Conservation (phyloP, 2,113 vertebrate genomes). For the Amphiprion ocellaris region DNA sequence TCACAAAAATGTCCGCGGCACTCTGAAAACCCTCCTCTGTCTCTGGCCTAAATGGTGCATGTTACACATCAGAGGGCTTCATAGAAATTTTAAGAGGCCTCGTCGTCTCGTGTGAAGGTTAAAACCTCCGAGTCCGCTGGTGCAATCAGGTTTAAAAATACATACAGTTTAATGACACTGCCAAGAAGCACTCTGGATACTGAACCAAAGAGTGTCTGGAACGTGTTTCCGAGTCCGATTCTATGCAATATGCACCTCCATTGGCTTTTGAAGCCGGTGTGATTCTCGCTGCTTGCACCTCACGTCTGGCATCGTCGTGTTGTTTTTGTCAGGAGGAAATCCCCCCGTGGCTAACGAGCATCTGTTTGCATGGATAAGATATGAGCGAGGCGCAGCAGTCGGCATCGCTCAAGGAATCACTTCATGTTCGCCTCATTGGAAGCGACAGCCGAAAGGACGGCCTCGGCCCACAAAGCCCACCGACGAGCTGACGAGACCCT, state of each 20-base stretch:
- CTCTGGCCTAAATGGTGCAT: conserved; percentile 8
- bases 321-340: conserved; percentile 42
- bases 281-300: conserved; percentile 17
- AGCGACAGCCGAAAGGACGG: conserved; percentile 59
- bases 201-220: neutral
- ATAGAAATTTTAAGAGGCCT: conserved; percentile 7
- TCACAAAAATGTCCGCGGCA: conserved; percentile 11
- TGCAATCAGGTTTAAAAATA: conserved; percentile 12
- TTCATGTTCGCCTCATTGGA: conserved; percentile 55
- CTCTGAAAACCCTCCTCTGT: conserved; percentile 15
- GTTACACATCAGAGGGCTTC: conserved; percentile 31
- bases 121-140: neutral
- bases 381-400: conserved; percentile 49
- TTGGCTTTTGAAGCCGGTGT: neutral
- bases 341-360: conserved; percentile 60
- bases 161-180: neutral
- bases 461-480: conserved; percentile 51
- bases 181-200: conserved; percentile 6
- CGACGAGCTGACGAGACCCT: conserved; percentile 39
- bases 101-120: conserved; percentile 21
- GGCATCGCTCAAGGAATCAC: conserved; percentile 56
- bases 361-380: conserved; percentile 73
- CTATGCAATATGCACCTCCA: neutral
- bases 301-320: conserved; percentile 34
- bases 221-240: neutral